phyloP scores from a whole-genome alignment of 2,797 vertebrate genomes.

The Diglossa cyanea region DNA sequence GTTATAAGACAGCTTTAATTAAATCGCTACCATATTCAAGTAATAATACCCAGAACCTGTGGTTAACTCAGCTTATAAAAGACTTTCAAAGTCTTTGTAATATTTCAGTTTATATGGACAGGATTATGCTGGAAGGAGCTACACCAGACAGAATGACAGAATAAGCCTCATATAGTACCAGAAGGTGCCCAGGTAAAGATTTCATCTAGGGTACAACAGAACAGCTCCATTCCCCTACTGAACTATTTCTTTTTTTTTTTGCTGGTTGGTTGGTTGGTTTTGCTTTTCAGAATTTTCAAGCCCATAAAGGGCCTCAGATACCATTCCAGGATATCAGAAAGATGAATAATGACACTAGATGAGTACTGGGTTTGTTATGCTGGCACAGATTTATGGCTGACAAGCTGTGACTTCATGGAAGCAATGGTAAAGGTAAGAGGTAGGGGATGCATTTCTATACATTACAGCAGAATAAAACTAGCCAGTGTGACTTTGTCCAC shows the following conservation, averaged over 20 bases:
- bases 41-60: not conserved
- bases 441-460: not conserved
- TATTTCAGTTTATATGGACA: not conserved
- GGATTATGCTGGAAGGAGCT: not conserved
- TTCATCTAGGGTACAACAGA: not conserved
- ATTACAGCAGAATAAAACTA: not conserved
- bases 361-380: not conserved
- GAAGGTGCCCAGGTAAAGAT: not conserved
- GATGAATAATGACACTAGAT: not conserved
- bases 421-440: not conserved
- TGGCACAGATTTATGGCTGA: not conserved
- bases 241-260: rapidly evolving
- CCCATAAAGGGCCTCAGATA: not conserved
- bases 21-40: conserved; percentile 10
- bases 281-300: not conserved
- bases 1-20: conserved; percentile 44
- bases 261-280: not conserved
- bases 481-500: not conserved
- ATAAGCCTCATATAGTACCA: not conserved
- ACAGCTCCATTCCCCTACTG: not conserved
- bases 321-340: not conserved
- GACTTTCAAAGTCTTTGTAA: not conserved
- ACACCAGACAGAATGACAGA: not conserved
- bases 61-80: not conserved
- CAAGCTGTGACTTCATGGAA: not conserved